Evolutionary conservation across 2,113 vertebrate species (phyloP).

Genomic region (Hylia prasina): DNA sequence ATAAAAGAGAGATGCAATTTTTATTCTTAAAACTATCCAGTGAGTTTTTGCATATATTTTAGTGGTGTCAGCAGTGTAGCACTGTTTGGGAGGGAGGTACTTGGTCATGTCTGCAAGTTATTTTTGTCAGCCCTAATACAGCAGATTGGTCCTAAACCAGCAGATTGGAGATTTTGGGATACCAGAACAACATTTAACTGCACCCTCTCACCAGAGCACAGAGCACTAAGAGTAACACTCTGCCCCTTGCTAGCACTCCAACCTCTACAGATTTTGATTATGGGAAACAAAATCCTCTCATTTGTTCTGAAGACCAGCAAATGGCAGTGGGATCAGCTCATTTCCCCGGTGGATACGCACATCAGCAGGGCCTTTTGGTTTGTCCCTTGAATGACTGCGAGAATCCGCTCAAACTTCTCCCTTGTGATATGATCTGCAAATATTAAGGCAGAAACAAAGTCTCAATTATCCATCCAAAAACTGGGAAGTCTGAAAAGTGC

Average conservation of each 20-base stretch:
- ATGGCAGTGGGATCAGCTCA: neutral
- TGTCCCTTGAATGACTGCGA: slow-evolving; percentile 88
- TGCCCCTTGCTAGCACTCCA: neutral
- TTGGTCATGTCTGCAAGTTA: neutral
- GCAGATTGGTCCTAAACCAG: neutral
- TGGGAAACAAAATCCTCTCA: neutral
- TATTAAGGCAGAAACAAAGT: neutral
- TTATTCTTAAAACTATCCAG: neutral
- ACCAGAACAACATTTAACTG: neutral
- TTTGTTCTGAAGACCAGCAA: neutral
- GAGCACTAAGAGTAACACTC: neutral
- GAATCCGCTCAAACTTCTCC: slow-evolving; percentile 86
- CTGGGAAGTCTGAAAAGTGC: neutral
- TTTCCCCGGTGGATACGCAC: slow-evolving; percentile 62
- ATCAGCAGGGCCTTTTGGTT: slow-evolving; percentile 87
- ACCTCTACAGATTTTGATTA: neutral
- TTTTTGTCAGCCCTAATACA: neutral
- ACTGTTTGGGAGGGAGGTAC: neutral
- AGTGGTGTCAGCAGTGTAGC: neutral
- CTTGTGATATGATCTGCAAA: slow-evolving; percentile 85
- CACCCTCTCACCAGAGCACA: neutral
- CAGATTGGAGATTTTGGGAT: neutral
- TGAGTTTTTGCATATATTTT: neutral
- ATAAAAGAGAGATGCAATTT: neutral
- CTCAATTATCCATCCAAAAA: neutral